phyloP scores from a whole-genome alignment of 1,140 invertebrate genomes.

The Cyclina sinensis region DNA sequence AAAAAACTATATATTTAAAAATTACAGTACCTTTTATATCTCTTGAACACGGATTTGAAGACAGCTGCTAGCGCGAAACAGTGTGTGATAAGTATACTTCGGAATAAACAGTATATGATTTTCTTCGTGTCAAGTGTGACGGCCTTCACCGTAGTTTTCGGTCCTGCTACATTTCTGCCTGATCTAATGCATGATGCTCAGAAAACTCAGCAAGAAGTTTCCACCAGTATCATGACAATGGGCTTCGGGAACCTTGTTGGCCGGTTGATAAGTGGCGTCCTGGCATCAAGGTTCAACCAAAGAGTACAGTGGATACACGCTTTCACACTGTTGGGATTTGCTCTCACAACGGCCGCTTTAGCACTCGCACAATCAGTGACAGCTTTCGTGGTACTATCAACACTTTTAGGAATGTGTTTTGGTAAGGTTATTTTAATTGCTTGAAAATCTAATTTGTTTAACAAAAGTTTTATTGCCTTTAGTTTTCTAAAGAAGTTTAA shows the following conservation, averaged over 20 bases:
- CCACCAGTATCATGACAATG: not conserved
- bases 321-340: not conserved
- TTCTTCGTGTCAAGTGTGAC: not conserved
- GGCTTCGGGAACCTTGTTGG: not conserved
- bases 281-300: not conserved
- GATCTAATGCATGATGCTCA: conserved; percentile 10
- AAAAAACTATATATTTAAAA: no score
- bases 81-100: not conserved
- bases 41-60: no score
- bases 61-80: not conserved
- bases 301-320: not conserved
- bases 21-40: no score
- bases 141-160: not conserved
- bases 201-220: not conserved
- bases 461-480: no score
- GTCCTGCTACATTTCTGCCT: conserved; percentile 22
- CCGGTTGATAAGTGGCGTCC: not conserved
- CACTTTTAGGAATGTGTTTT: not conserved
- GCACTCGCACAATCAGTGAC: not conserved
- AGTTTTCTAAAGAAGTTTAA: no score
- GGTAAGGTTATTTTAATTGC: conserved; percentile 18
- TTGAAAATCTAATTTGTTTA: no score
- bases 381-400: not conserved
- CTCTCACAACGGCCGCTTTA: not conserved
- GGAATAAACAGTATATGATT: not conserved